Percentiles rank a stretch among this genome's conserved stretches.
These are phyloP conservation scores for Thoracochromis brauschi DNA, from an alignment of 2,113 vertebrate species.

Conservation along the genomic window DNA sequence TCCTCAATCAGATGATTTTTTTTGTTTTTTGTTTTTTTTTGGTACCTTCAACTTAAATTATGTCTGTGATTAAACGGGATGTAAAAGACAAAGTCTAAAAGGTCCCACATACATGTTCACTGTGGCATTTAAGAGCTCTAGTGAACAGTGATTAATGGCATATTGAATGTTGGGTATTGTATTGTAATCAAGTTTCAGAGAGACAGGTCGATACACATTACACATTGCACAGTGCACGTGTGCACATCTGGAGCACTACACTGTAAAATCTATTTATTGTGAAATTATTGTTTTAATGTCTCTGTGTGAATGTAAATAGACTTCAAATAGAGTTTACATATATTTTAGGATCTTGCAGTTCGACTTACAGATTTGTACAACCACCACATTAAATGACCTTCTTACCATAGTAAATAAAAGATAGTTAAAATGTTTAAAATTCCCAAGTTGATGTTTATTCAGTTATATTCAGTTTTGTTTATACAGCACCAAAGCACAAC, in stretches of 20 bases:
- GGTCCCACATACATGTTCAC: background rate
- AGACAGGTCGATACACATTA: background rate
- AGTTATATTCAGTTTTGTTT: background rate
- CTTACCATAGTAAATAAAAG: background rate
- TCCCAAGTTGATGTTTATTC: background rate
- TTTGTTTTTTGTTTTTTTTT: rapidly evolving
- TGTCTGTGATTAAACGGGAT: background rate
- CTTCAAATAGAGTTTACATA: background rate
- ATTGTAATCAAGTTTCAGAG: background rate
- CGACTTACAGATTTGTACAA: background rate
- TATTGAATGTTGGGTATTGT: background rate
- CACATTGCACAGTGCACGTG: slow-evolving; percentile 53
- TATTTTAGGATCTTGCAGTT: background rate
- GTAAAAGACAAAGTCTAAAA: background rate
- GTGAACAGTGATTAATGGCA: background rate
- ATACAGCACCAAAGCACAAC: background rate
- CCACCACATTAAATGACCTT: background rate
- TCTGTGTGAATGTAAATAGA: slow-evolving; percentile 11
- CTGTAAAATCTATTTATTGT: slow-evolving; percentile 62
- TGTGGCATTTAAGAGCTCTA: background rate
- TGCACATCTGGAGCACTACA: slow-evolving; percentile 66
- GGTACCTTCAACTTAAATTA: background rate
- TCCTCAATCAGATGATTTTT: background rate
- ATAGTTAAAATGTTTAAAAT: background rate
- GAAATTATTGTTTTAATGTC: background rate